These are phyloP conservation scores for Stratiolaelaps scimitus DNA, from an alignment of 1,140 invertebrate species.

Conservation along the genomic window DNA sequence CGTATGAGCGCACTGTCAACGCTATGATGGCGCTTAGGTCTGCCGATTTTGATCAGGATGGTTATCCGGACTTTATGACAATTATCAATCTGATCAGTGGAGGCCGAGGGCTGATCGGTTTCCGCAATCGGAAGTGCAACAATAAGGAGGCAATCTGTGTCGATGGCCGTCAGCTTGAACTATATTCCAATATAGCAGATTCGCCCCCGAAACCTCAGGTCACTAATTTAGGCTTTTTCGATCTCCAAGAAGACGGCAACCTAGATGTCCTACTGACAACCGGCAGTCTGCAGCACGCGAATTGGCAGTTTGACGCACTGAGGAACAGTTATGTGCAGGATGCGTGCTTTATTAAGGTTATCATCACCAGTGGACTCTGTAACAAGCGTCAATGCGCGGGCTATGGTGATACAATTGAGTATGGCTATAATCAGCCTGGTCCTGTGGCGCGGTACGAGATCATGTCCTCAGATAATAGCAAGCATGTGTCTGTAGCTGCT, in stretches of 20 bases:
- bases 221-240: slow-evolving; percentile 60
- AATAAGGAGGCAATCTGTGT: too few relatives aligned
- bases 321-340: slow-evolving; percentile 79
- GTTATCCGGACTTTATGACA: slow-evolving; percentile 74
- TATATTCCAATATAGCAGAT: too few relatives aligned
- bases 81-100: slow-evolving; percentile 28
- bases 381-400: slow-evolving; percentile 39
- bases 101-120: too few relatives aligned
- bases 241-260: slow-evolving; percentile 64
- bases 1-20: too few relatives aligned
- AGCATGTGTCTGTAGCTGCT: slow-evolving; percentile 59
- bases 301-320: slow-evolving; percentile 55
- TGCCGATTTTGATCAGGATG: slow-evolving; percentile 90
- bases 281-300: slow-evolving; percentile 32
- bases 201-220: too few relatives aligned
- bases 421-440: slow-evolving; percentile 72
- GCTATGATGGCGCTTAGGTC: slow-evolving; percentile 57
- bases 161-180: too few relatives aligned
- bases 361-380: slow-evolving; percentile 64
- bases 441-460: slow-evolving; percentile 74
- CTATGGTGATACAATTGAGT: slow-evolving; percentile 56
- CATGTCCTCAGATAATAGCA: slow-evolving; percentile 63
- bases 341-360: slow-evolving; percentile 88
- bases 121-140: too few relatives aligned
- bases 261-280: slow-evolving; percentile 33